Percentiles rank a stretch among this genome's conserved stretches.
These are phyloP conservation scores for Chloromyia formosa DNA, from an alignment of 2,888 invertebrate species.

Conservation along the genomic window DNA sequence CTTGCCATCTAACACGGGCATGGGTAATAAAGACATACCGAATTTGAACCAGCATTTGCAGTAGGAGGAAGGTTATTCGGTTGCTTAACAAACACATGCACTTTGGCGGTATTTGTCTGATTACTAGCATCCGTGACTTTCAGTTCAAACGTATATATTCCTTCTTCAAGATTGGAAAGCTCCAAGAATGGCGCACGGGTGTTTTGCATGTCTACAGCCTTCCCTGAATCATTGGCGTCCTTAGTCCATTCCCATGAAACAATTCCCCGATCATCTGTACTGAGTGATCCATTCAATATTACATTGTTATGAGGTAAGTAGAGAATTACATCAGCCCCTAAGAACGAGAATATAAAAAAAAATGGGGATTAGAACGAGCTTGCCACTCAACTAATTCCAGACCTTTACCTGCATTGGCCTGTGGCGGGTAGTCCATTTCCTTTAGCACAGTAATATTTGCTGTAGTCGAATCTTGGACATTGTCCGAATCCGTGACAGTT, in stretches of 20 bases:
- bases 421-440: conserved; percentile 93
- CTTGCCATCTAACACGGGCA: no score
- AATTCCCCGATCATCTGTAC: conserved; percentile 93
- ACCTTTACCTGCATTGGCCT: conserved; percentile 84
- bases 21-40: no score
- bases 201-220: conserved; percentile 96
- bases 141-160: conserved; percentile 91
- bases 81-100: conserved; percentile 92
- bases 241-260: conserved; percentile 97
- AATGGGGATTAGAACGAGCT: not conserved
- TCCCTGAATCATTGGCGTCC: conserved; percentile 83
- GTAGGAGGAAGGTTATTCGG: conserved; percentile 85
- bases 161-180: conserved; percentile 89
- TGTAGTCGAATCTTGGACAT: conserved; percentile 82
- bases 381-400: not conserved
- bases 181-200: conserved; percentile 89
- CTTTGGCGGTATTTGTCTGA: conserved; percentile 86
- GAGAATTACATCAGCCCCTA: conserved; percentile 86
- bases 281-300: conserved; percentile 87
- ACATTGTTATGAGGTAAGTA: conserved; percentile 88
- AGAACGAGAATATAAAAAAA: conserved; percentile 44
- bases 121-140: conserved; percentile 93
- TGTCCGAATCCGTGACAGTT: conserved; percentile 91
- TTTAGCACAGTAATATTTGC: conserved; percentile 91
- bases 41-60: conserved; percentile 72